phyloP scores from a whole-genome alignment of 2,797 vertebrate genomes.

The Xenentodon cancila region DNA sequence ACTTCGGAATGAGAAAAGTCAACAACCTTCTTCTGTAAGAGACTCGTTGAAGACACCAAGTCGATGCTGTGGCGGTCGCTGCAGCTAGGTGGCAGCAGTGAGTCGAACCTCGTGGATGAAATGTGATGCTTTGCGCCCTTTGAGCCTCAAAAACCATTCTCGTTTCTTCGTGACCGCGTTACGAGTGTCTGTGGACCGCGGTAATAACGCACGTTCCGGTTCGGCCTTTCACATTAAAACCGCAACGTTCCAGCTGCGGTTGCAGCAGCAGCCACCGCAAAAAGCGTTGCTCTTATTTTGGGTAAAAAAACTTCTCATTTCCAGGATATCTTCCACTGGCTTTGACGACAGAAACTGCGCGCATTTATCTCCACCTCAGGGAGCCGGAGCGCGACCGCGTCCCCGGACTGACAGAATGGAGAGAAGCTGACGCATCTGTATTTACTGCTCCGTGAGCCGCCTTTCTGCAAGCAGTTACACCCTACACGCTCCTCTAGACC shows the following conservation, averaged over 20 bases:
- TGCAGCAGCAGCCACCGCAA: rapidly evolving
- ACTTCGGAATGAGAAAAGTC: too few relatives aligned
- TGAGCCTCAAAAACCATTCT: constrained; percentile 45
- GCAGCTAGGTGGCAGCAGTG: constrained; percentile 76
- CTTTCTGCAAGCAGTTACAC: constrained; percentile 48
- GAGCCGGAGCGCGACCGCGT: constrained; percentile 64
- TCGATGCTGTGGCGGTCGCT: neutral
- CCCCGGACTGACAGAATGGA: constrained; percentile 72
- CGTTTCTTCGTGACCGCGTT: constrained; percentile 53
- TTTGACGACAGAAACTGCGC: constrained; percentile 38
- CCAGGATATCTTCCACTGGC: neutral
- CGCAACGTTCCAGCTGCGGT: rapidly evolving
- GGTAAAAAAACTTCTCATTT: rapidly evolving
- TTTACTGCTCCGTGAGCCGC: constrained; percentile 64
- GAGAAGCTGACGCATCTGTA: constrained; percentile 76
- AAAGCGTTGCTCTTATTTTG: constrained; percentile 54
- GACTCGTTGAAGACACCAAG: neutral
- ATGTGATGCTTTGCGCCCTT: constrained; percentile 77
- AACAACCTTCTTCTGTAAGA: too few relatives aligned
- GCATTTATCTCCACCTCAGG: constrained; percentile 64
- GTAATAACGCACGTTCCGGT: neutral
- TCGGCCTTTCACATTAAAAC: constrained; percentile 50
- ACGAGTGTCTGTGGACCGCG: neutral
- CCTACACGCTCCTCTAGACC: constrained; percentile 25
- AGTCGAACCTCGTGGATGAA: constrained; percentile 64